Conservation (phyloP, 2,888 invertebrate species). For the Cecidostiba fungosa region DNA sequence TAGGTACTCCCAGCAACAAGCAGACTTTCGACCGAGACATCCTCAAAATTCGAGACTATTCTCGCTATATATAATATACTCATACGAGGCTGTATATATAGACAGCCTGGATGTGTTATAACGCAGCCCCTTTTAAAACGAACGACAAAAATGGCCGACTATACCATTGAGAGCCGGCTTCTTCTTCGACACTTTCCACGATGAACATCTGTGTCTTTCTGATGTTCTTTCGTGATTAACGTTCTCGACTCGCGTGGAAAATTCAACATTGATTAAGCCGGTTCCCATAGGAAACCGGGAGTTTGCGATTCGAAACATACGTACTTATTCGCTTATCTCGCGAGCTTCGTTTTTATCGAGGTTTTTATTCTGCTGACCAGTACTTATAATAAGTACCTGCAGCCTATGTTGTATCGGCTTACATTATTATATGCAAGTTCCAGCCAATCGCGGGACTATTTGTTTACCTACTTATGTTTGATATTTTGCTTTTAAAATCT, state of each 20-base stretch:
- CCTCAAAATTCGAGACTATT: neutral
- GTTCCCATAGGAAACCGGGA: neutral
- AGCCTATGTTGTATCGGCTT: too few species aligned
- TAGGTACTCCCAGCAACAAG: neutral
- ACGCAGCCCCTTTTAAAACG: constrained; percentile 28
- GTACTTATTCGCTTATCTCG: neutral
- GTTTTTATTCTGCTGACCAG: neutral
- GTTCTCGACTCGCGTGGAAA: neutral
- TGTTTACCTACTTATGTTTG: neutral
- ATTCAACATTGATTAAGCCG: too few species aligned
- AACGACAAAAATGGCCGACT: constrained; percentile 61
- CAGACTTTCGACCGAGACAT: neutral
- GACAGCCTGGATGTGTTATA: constrained; percentile 9
- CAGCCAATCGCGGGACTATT: neutral
- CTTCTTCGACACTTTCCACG: neutral
- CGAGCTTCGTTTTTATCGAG: neutral
- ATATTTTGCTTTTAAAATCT: neutral
- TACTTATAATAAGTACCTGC: too few species aligned
- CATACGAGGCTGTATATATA: too few species aligned
- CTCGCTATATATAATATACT: neutral
- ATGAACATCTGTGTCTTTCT: neutral
- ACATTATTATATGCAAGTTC: too few species aligned
- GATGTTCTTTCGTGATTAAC: neutral
- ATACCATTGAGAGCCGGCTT: constrained; percentile 58
- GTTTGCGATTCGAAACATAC: neutral